Evolutionary conservation across 2,888 invertebrate species (phyloP), one percentile per base, ranked within the genome.

Genomic region (Melolontha melolontha): DNA sequence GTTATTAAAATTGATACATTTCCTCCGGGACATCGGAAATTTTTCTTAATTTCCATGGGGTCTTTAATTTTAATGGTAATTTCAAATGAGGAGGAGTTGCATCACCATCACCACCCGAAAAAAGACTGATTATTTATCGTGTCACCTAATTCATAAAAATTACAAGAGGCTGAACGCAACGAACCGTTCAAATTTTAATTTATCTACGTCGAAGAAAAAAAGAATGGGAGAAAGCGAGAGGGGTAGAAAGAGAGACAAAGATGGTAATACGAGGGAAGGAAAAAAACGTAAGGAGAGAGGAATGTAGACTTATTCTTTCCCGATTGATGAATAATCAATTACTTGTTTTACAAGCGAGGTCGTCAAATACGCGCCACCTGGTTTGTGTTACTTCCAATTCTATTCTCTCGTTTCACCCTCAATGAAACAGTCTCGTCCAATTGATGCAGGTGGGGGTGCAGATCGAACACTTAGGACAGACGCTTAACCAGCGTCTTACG

Each of bases 271-370:
- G 17, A 22, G 11, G 42, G 57, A 2, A 11, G 5, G 7, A 41
- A 40, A 41, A 14, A 41, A 40, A 66, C 64, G 64, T 70, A 70
- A 70, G 72, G 68, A 72, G 73, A 66, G 70, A 73, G 73, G 75
- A 75, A 76, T 79, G 77, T 77, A 76, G 77, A 78, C 77, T 79
- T 78, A 77, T 80, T 80, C 80, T 78, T 80, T 80, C 78, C 78
- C 81, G 78, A 81, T 81, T 82, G 82, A 82, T 83, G 83, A 83
- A 83, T 83, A 83, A 83, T 83, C 83, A 83, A 83, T 82, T 82
- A 81, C 82, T 78, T 79, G 82, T 82, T 83, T 82, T 82, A 83
- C 82, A 82, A 81, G 79, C 77, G 77, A 76, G 79, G 79, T 76
- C 75, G 74, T 77, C 79, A 78, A 81, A 79, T 78, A 76, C 76